A percentile compares a stretch with the other conserved stretches of the same genome.
Conservation (phyloP, 1,140 invertebrate genomes). For the Hesperophylax magnus region DNA sequence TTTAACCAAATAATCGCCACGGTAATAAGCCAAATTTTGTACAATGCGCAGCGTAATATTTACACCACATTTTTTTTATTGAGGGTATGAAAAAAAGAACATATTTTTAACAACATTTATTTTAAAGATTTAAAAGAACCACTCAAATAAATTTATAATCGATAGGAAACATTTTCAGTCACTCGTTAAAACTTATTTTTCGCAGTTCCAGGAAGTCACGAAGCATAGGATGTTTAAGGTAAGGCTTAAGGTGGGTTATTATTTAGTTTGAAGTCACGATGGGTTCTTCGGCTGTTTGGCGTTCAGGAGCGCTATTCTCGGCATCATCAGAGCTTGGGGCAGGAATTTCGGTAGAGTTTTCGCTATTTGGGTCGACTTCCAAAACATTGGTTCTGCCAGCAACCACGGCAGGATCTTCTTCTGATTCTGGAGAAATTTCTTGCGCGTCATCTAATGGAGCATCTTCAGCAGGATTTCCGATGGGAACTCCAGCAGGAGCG, state of each 20-base stretch:
- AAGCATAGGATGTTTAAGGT: background rate
- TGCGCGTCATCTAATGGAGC: background rate
- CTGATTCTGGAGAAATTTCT: constrained; percentile 5
- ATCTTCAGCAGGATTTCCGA: background rate
- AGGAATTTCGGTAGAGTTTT: background rate
- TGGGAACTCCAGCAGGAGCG: background rate
- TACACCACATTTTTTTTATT: too few relatives aligned
- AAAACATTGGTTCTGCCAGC: background rate
- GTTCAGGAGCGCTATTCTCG: background rate
- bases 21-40: too few relatives aligned
- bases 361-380: constrained; percentile 21
- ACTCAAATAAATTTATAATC: constrained; percentile 16
- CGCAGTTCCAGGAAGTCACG: background rate
- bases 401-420: constrained; percentile 10
- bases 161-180: constrained; percentile 16
- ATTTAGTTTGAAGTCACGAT: background rate
- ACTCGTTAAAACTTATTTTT: background rate
- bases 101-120: constrained; percentile 18
- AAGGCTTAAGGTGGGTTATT: background rate
- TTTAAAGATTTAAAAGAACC: background rate
- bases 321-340: background rate
- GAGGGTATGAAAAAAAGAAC: too few relatives aligned
- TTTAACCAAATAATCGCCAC: too few relatives aligned
- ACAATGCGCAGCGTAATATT: too few relatives aligned
- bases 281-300: background rate